Base-by-base conservation (phyloP, 2,113 vertebrate genomes). In the Actenoides hombroni region DNA sequence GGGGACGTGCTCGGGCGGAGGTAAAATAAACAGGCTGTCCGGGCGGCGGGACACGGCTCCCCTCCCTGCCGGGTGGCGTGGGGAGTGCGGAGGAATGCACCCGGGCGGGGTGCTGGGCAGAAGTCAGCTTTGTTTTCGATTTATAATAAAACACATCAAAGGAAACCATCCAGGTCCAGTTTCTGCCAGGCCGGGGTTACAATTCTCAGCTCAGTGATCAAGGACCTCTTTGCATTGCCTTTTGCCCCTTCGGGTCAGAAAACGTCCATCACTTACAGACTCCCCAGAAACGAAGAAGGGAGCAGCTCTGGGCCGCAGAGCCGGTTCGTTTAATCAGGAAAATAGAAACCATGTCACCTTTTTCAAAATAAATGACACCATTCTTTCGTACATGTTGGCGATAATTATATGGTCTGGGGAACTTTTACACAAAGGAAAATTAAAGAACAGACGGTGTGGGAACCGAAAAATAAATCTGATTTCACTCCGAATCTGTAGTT, bases 61-160 rank as follows among this genome's bases (percentile, higher is more conserved):
- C 63, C 12, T 35, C 54, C 70, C 80, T 3, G 91, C 16, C 69
- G 86, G 78, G 91, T 17, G 88, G 73, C 69, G 80, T 4, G 64
- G 82, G 93, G 65, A 71, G 77, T 96, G 96, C 96, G 20, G 87
- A 96, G 98, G 97, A 97, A 98, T 94, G 97, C 97, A 92, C 96
- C 96, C 98, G 97, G 87, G 96, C 94, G 96, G 97, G 92, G 97
- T 94, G 95, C 83, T 87, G 98, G 97, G 97, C 97, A 97, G 95
- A 48, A 98, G 97, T 96, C 97, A 97, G 98, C 98, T 98, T 99
- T 99, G 98, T 98, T 98, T 98, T 94, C 96, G 39, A 91, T 81
- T 86, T 95, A 97, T 97, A 98, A 98, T 98, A 98, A 98, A 97
- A 92, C 97, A 98, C 97, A 98, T 98, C 98, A 99, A 99, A 99